These are phyloP conservation scores for Rachycentron canadum DNA, from an alignment of 2,797 vertebrate species.

Conservation along the genomic window DNA sequence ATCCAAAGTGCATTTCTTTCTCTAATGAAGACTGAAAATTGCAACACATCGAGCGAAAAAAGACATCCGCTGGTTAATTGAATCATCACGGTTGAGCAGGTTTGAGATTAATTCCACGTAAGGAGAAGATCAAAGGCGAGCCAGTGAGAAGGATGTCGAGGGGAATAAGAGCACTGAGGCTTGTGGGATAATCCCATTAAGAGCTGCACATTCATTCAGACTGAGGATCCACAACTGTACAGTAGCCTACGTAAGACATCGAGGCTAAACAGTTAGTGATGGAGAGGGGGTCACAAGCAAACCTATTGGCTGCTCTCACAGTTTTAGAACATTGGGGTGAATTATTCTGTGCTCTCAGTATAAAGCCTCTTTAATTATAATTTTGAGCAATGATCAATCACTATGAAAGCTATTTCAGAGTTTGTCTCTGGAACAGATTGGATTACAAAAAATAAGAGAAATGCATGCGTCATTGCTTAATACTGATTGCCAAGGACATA, in stretches of 20 bases:
- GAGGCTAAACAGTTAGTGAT: slow-evolving; percentile 39
- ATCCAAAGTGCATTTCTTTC: slow-evolving; percentile 59
- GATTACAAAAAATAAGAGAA: slow-evolving; percentile 69
- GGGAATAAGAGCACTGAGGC: slow-evolving; percentile 77
- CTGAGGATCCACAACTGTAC: slow-evolving; percentile 54
- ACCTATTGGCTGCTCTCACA: slow-evolving; percentile 9
- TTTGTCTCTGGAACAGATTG: slow-evolving; percentile 72
- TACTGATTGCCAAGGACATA: slow-evolving; percentile 55
- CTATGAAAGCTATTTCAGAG: slow-evolving; percentile 54
- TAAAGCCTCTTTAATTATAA: slow-evolving; percentile 45
- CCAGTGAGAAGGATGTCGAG: slow-evolving; percentile 67
- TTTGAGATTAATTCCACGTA: slow-evolving; percentile 83
- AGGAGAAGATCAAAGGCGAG: slow-evolving; percentile 80
- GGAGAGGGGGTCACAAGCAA: slow-evolving; percentile 48
- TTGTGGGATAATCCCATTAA: slow-evolving; percentile 83
- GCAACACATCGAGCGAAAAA: slow-evolving; percentile 72
- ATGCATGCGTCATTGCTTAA: slow-evolving; percentile 64
- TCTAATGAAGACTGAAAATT: slow-evolving; percentile 75
- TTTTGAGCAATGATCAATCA: slow-evolving; percentile 43
- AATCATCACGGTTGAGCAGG: slow-evolving; percentile 81
- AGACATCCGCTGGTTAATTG: slow-evolving; percentile 82
- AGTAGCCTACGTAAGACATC: slow-evolving; percentile 38
- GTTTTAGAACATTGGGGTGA: slow-evolving; percentile 13
- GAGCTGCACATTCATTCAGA: slow-evolving; percentile 72
- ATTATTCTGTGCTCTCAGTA: slow-evolving; percentile 18